phyloP scores from a whole-genome alignment of 2,797 vertebrate species.

The Microtus californicus region DNA sequence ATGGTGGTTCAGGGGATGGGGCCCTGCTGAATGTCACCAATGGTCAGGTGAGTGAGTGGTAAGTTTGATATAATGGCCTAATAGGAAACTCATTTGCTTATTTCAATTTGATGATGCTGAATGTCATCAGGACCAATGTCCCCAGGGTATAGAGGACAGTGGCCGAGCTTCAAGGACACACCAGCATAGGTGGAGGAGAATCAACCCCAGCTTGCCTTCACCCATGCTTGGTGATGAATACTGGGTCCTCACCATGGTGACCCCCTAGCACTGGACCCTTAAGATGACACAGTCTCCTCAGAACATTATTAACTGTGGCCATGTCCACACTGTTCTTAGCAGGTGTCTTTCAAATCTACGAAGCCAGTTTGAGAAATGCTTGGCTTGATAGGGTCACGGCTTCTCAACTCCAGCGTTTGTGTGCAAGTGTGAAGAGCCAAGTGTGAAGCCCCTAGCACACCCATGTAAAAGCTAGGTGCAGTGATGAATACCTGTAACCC shows the following conservation, averaged over 20 bases:
- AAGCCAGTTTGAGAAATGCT: constrained; percentile 38
- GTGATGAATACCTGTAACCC: neutral
- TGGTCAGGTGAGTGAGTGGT: constrained; percentile 82
- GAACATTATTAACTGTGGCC: neutral
- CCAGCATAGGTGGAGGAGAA: neutral
- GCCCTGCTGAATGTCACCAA: constrained; percentile 45
- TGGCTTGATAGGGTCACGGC: neutral
- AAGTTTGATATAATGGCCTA: neutral
- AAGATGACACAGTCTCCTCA: neutral
- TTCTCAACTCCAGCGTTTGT: neutral
- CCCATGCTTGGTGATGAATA: neutral
- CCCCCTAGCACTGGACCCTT: neutral
- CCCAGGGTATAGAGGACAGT: neutral
- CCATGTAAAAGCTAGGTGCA: too few species aligned
- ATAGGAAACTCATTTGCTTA: neutral
- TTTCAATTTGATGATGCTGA: neutral
- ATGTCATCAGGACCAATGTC: neutral
- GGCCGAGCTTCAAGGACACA: neutral
- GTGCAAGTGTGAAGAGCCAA: neutral
- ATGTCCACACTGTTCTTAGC: neutral
- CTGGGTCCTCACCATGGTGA: rapidly evolving
- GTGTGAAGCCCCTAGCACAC: neutral
- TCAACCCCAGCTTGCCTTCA: neutral
- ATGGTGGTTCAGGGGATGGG: constrained; percentile 78
- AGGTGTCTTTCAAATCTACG: neutral